These are phyloP conservation scores for Cataglyphis albicans DNA, from an alignment of 2,888 invertebrate species.

Conservation along the genomic window DNA sequence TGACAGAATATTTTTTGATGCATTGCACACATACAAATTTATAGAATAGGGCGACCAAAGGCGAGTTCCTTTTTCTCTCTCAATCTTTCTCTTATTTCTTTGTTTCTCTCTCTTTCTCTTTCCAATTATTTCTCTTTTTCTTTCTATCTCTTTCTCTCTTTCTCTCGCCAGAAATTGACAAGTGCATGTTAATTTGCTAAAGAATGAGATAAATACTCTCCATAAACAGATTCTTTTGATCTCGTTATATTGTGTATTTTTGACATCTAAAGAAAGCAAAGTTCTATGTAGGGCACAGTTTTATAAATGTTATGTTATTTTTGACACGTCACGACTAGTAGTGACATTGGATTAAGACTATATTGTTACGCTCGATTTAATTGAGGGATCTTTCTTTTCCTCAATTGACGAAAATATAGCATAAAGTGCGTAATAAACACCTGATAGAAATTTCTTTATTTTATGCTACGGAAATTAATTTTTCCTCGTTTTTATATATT, in stretches of 20 bases:
- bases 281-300: slow-evolving; percentile 7
- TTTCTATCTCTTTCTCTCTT: not conserved
- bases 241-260: slow-evolving; percentile 25
- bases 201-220: slow-evolving; percentile 31
- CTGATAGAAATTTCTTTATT: slow-evolving; percentile 17
- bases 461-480: not conserved
- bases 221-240: slow-evolving; percentile 43
- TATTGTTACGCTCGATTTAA: not conserved
- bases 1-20: slow-evolving; percentile 50
- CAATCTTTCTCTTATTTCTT: slow-evolving; percentile 35
- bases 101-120: slow-evolving; percentile 33
- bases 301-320: slow-evolving; percentile 41
- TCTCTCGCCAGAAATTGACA: slow-evolving; percentile 38
- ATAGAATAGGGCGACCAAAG: slow-evolving; percentile 37
- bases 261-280: not conserved
- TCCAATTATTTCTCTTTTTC: not conserved
- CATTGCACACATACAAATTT: slow-evolving; percentile 37
- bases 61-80: slow-evolving; percentile 56
- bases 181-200: slow-evolving; percentile 43
- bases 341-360: not conserved
- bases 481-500: slow-evolving; percentile 1
- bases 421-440: slow-evolving; percentile 11
- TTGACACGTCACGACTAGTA: slow-evolving; percentile 16
- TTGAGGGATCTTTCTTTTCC: not conserved
- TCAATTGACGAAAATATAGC: slow-evolving; percentile 5